phyloP scores from a whole-genome alignment of 1,140 invertebrate species.

The Eurosta solidaginis region DNA sequence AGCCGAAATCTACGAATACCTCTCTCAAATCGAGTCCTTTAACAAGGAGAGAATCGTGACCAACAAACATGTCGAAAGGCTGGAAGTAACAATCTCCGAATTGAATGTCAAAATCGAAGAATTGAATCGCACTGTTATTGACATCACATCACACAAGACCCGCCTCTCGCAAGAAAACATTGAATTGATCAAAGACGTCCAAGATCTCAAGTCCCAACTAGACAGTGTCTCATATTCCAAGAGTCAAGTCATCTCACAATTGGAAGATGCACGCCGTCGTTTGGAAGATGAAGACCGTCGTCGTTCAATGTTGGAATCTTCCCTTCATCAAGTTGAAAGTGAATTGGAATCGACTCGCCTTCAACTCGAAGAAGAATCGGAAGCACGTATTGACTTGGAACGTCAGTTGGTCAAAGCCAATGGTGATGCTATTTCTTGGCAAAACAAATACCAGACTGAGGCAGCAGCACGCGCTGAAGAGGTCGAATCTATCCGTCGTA shows the following conservation, averaged over 20 bases:
- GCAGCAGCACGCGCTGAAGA: slow-evolving; percentile 88
- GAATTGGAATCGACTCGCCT: slow-evolving; percentile 91
- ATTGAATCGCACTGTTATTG: slow-evolving; percentile 90
- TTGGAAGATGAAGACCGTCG: slow-evolving; percentile 94
- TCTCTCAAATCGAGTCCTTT: slow-evolving; percentile 88
- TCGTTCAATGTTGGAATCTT: slow-evolving; percentile 84
- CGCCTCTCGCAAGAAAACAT: slow-evolving; percentile 90
- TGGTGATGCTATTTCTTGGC: slow-evolving; percentile 86
- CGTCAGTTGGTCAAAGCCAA: slow-evolving; percentile 90
- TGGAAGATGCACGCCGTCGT: slow-evolving; percentile 90
- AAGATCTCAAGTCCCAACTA: slow-evolving; percentile 90
- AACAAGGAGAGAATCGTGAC: slow-evolving; percentile 89
- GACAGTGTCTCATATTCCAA: slow-evolving; percentile 90
- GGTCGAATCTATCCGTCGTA: slow-evolving; percentile 89
- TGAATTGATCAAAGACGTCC: slow-evolving; percentile 90
- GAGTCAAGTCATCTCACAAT: slow-evolving; percentile 82
- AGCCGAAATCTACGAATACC: slow-evolving; percentile 92
- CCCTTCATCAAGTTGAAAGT: slow-evolving; percentile 87
- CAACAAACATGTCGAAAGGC: slow-evolving; percentile 85
- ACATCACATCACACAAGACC: slow-evolving; percentile 90
- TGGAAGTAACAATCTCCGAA: slow-evolving; percentile 88
- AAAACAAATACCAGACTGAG: slow-evolving; percentile 91
- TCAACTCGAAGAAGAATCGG: slow-evolving; percentile 94
- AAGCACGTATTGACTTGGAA: slow-evolving; percentile 92
- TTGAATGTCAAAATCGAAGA: slow-evolving; percentile 93